These are phyloP conservation scores for Nesidiocoris tenuis DNA, from an alignment of 2,888 invertebrate species.

Conservation along the genomic window DNA sequence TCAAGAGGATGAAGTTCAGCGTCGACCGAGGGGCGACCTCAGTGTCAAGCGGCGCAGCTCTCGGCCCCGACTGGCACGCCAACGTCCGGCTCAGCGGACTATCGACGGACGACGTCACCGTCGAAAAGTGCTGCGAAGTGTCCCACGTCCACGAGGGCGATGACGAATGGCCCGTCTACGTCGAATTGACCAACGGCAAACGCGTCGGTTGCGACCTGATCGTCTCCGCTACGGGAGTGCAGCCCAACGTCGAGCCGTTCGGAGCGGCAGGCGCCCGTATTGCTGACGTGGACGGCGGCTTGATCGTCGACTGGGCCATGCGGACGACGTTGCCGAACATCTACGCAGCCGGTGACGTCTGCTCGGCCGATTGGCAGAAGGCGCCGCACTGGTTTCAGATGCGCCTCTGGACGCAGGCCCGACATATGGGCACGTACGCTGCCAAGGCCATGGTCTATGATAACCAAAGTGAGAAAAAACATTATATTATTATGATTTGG, in stretches of 20 bases:
- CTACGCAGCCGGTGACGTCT: conserved; percentile 95
- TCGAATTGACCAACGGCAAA: conserved; percentile 71
- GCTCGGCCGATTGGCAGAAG: conserved; percentile 72
- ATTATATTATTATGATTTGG: too few relatives aligned
- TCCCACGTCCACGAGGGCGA: conserved; percentile 60
- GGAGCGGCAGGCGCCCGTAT: conserved; percentile 56
- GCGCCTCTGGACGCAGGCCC: conserved; percentile 96
- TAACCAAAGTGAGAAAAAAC: conserved; percentile 53
- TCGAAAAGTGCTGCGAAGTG: conserved; percentile 58
- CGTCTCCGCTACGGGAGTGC: conserved; percentile 93
- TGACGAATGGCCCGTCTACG: conserved; percentile 67
- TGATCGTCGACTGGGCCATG: conserved; percentile 82
- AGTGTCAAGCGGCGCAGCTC: conserved; percentile 73
- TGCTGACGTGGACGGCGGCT: conserved; percentile 71
- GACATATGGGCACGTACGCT: conserved; percentile 95
- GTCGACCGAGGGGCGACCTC: conserved; percentile 57
- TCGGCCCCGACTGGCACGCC: conserved; percentile 96
- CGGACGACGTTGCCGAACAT: conserved; percentile 74
- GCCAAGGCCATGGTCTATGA: conserved; percentile 81
- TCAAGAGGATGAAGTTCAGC: conserved; percentile 67
- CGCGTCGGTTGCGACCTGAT: conserved; percentile 81
- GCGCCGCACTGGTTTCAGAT: conserved; percentile 90
- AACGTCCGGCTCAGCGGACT: conserved; percentile 63
- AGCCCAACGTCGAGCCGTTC: conserved; percentile 59
- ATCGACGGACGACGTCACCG: conserved; percentile 54